phyloP scores from a whole-genome alignment of 2,888 invertebrate species.

The Yponomeuta plumbellus region DNA sequence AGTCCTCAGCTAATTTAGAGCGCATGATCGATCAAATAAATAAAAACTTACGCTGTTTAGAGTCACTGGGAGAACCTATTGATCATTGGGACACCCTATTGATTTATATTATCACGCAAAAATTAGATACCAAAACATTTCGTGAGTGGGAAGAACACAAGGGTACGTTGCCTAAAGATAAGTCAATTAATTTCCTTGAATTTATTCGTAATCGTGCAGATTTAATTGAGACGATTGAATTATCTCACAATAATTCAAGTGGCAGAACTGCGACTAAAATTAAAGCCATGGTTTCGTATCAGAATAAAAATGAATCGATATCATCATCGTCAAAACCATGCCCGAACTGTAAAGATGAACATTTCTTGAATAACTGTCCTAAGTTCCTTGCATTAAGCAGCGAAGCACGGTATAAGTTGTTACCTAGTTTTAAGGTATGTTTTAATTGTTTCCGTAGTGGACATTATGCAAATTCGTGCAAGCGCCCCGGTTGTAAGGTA shows the following conservation, averaged over 20 bases:
- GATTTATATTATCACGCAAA: conserved; percentile 16
- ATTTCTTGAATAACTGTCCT: not conserved
- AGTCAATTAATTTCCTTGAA: not conserved
- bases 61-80: conserved; percentile 17
- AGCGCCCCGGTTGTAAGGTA: conserved; percentile 16
- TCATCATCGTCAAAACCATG: not conserved
- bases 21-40: conserved; percentile 5
- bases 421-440: conserved; percentile 18
- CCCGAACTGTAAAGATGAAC: conserved; percentile 6
- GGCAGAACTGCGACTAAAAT: not conserved
- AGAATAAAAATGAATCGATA: not conserved
- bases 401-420: not conserved
- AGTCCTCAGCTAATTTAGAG: not conserved
- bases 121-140: conserved; percentile 16
- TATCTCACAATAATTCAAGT: not conserved
- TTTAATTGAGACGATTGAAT: conserved; percentile 10
- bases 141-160: conserved; percentile 20
- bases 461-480: conserved; percentile 18
- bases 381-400: conserved; percentile 7
- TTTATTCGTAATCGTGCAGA: conserved; percentile 5
- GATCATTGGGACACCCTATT: conserved; percentile 17
- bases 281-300: not conserved
- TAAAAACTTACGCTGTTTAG: conserved; percentile 7
- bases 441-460: conserved; percentile 16
- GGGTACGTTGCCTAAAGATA: conserved; percentile 15